Conservation (phyloP, 2,888 invertebrate species). For the Oligia strigilis region DNA sequence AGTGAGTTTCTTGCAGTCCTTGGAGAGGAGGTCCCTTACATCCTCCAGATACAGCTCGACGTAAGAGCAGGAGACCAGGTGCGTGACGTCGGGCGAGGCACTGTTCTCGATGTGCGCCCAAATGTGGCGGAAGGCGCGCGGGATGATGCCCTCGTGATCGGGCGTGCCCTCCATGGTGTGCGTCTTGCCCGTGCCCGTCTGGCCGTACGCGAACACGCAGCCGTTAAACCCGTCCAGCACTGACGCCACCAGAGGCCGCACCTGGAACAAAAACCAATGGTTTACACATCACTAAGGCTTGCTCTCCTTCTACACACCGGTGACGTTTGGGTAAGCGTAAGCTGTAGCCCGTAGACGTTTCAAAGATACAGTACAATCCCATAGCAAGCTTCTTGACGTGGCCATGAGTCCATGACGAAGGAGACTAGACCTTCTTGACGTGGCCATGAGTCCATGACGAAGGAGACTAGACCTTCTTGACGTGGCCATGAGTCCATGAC, state of each 20-base stretch:
- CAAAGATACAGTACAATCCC: background rate
- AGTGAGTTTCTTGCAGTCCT: conserved; percentile 95
- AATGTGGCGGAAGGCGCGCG: conserved; percentile 99
- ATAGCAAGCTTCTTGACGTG: background rate
- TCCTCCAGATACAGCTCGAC: conserved; percentile 99
- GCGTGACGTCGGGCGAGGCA: conserved; percentile 97
- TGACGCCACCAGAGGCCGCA: conserved; percentile 97
- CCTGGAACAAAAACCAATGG: conserved; percentile 70
- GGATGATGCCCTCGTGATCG: conserved; percentile 95
- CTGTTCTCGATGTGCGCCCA: conserved; percentile 97
- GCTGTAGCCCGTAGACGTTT: background rate
- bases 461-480: too few species aligned
- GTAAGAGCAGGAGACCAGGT: conserved; percentile 98
- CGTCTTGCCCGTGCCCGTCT: conserved; percentile 98
- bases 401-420: too few species aligned
- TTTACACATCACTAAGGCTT: conserved; percentile 10
- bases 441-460: conserved; percentile 1
- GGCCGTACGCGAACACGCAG: conserved; percentile 99
- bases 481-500: background rate
- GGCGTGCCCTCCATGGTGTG: conserved; percentile 94
- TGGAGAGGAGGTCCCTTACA: conserved; percentile 92
- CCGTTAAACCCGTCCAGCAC: conserved; percentile 99
- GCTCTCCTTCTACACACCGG: background rate
- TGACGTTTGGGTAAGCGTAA: background rate
- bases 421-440: too few species aligned